phyloP scores from a whole-genome alignment of 2,797 vertebrate species.

The Hippopotamyrus pictus region DNA sequence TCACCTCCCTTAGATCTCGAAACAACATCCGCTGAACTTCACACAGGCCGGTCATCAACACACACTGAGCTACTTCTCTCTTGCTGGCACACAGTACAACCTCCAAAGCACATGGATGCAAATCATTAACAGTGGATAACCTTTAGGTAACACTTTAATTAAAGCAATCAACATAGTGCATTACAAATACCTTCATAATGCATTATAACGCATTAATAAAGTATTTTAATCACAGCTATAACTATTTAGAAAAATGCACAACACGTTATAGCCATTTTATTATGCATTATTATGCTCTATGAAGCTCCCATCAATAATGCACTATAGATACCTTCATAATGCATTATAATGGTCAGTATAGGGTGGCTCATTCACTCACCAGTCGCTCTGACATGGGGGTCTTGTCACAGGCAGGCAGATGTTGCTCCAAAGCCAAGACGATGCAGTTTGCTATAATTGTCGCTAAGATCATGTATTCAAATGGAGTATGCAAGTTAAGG shows the following conservation, averaged over 20 bases:
- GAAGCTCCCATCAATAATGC: neutral
- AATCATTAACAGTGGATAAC: neutral
- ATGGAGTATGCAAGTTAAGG: constrained; percentile 77
- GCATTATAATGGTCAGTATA: neutral
- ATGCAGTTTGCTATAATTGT: constrained; percentile 98
- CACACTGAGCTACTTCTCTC: neutral
- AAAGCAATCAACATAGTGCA: neutral
- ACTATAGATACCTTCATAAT: neutral
- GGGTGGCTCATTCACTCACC: constrained; percentile 67
- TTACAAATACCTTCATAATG: neutral
- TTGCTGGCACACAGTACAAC: neutral
- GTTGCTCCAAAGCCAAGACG: constrained; percentile 91
- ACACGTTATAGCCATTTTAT: neutral
- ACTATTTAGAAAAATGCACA: neutral
- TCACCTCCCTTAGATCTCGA: neutral
- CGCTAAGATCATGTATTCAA: constrained; percentile 97
- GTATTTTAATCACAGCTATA: neutral
- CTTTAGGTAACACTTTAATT: neutral
- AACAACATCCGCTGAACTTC: neutral
- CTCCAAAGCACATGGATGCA: neutral
- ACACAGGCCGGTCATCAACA: neutral
- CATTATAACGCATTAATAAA: neutral
- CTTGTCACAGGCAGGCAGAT: constrained; percentile 89
- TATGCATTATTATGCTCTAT: neutral
- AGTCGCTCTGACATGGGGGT: constrained; percentile 91